Base-by-base conservation (phyloP, 2,797 vertebrate species). In the Chloroceryle inda region DNA sequence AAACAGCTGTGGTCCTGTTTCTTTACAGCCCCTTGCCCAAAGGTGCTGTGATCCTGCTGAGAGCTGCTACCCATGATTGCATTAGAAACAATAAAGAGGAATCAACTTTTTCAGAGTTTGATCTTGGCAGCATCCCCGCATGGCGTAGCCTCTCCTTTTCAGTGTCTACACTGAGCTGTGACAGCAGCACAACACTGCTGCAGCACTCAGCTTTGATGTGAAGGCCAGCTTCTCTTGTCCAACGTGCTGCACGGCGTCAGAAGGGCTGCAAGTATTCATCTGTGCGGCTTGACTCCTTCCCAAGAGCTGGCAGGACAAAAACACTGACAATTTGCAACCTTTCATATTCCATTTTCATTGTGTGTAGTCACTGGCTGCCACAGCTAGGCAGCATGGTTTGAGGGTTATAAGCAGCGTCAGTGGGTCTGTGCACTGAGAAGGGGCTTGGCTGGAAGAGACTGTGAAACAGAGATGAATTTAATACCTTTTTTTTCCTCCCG, bases 401-500 rank as follows among this genome's bases (percentile, higher is more conserved):
- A 24, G 49, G 69, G 38, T 21, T 67, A 13, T 8, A 3, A 17
- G 19, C 53, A 58, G 59, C 10, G 2, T 42, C 23, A 8, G 24
- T 27, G 58, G 35, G 38, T 59, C 56, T 33, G 14, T 29, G 55
- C 16, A 0, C 26, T 19, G 19, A 61, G 42, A 83, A 84, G 33
- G 37, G 45, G 63, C 35, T 64, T 29, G 56, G 27, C 64, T 90
- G 69, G 59, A 53, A 42, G 26, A 26, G 15, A 13, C 23, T 68
- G 35, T 50, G 77, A 91, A 94, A 66, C 29, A 67, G 27, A 85
- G 55, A 38, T 50, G 0, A 59, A 82, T 92, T 92, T 95, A 49
- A 44, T 37, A 35, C 17, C 13, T 49, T 26, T 62, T 38, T 53
- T 53, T 53, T 18, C 13, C 14, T 11, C 33, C 44, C 14, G 26